Evolutionary conservation across 1,140 invertebrate species (phyloP), one percentile per base, ranked within the genome.

Genomic region (Drosophila equinoxialis): DNA sequence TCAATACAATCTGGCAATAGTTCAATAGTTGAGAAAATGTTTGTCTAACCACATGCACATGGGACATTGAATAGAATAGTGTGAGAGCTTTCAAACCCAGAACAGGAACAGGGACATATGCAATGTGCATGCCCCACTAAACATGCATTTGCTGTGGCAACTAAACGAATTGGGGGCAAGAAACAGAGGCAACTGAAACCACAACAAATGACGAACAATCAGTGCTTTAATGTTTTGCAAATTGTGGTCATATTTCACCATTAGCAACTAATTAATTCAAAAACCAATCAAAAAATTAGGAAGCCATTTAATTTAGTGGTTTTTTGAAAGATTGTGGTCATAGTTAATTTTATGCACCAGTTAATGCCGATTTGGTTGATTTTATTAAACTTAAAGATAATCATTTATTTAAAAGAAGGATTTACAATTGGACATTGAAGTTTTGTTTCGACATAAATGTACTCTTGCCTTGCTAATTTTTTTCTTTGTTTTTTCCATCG

Each of bases 21-120:
- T 87, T 87, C 84, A 89, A 87, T 87, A 77, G 84, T 89, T 87
- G 84, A 79, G 71, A 89, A 89, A 89, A 87, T 89, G 84, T 87
- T 87, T 87, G 84, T 66, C 77, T 84, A 87, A 87, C 84, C 84
- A 77, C 84, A 77, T 87, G 78, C 67, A 81, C 82, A 79, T 77
- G 20, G 1, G 39, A 37, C 65, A 55, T 37, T 26, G 30, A n/a
- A 26, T 51, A 7, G 7, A 35, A 59, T 39, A 11, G 37, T 17
- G 7, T 14, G 35, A 37, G 35, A 14, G 30, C 6, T 30, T 30
- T 26, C 51, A 13, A 59, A 42, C 30, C 71, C 65, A 33, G 45
- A 37, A 58, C 62, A 65, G 60, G 64, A 39, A 58, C 62, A 65
- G 57, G 64, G 45, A 74, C 72, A 78, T 76, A 75, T 82, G 75